Percentiles rank a stretch among this genome's conserved stretches.
phyloP scores from a whole-genome alignment of 2,888 invertebrate species.

The Nudaria mundana region DNA sequence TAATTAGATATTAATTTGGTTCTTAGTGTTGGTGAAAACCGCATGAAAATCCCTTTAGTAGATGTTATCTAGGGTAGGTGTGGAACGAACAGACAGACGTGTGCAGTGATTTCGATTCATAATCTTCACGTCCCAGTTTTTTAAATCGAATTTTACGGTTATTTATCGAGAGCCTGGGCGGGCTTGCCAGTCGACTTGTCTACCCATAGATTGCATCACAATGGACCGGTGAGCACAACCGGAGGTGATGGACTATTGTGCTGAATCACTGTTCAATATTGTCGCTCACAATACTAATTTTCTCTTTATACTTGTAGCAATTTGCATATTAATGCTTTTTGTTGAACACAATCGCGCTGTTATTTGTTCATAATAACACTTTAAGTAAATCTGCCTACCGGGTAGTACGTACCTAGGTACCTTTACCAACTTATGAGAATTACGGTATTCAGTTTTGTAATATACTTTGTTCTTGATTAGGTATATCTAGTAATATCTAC shows the following conservation, averaged over 20 bases:
- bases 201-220: constrained; percentile 57
- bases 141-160: constrained; percentile 72
- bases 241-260: constrained; percentile 64
- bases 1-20: no score
- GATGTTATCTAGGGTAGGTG: no score
- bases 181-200: constrained; percentile 65
- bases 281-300: constrained; percentile 77
- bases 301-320: constrained; percentile 74
- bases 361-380: constrained; percentile 40
- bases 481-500: no score
- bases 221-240: constrained; percentile 49
- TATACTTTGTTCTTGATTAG: no score
- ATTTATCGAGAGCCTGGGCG: constrained; percentile 74
- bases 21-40: no score
- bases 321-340: constrained; percentile 75
- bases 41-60: no score
- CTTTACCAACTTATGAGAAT: not conserved
- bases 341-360: constrained; percentile 42
- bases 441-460: no score
- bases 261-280: constrained; percentile 75
- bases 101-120: no score
- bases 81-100: no score
- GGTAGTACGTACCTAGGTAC: constrained; percentile 6
- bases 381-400: constrained; percentile 21
- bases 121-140: constrained; percentile 42